phyloP scores from a whole-genome alignment of 2,797 vertebrate species.

The Syngnathus rostellatus region DNA sequence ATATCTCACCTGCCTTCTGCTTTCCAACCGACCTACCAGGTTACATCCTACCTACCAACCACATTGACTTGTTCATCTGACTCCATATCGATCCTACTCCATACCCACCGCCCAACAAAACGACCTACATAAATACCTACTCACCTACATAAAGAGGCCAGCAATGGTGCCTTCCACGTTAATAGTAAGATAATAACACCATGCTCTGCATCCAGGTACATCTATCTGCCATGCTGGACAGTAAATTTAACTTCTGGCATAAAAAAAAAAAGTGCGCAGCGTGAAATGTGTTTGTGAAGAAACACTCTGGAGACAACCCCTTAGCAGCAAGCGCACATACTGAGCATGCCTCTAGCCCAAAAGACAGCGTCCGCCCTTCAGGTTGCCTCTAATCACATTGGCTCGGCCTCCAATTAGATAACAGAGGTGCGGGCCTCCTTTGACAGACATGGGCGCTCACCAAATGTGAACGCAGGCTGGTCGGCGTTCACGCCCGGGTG shows the following conservation, averaged over 20 bases:
- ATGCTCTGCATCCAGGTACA: background rate
- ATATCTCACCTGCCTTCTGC: too few relatives aligned
- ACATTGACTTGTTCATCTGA: background rate
- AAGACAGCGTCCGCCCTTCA: constrained; percentile 54
- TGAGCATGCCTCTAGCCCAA: constrained; percentile 38
- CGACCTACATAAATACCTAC: background rate
- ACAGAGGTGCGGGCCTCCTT: constrained; percentile 36
- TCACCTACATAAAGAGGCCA: background rate
- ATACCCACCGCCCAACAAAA: background rate
- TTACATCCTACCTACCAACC: background rate
- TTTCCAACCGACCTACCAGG: too few relatives aligned
- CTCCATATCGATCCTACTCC: background rate
- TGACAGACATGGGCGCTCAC: constrained; percentile 48
- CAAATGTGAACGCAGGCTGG: constrained; percentile 57
- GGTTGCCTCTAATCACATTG: constrained; percentile 59
- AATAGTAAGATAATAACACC: background rate
- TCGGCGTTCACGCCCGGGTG: constrained; percentile 48
- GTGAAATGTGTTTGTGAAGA: constrained; percentile 11
- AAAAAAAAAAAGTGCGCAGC: background rate
- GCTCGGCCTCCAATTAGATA: constrained; percentile 63
- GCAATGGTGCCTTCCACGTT: background rate
- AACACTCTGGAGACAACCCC: constrained; percentile 22
- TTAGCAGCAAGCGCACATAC: constrained; percentile 30
- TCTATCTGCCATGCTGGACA: background rate
- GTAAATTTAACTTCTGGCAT: background rate